Conservation (phyloP, 1,140 invertebrate species). For the Daktulosphaira vitifoliae region DNA sequence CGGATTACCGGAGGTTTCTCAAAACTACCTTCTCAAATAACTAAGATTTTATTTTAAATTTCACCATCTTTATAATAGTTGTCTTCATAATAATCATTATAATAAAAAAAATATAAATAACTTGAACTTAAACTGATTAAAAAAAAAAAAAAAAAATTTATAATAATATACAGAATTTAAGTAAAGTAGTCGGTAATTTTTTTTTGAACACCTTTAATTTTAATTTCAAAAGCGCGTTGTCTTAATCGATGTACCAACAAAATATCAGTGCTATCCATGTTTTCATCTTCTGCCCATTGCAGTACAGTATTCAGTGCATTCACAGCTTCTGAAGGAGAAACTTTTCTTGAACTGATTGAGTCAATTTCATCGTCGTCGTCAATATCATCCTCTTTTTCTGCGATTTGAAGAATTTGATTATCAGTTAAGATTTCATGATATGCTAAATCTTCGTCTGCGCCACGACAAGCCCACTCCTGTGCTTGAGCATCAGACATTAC, state of each 20-base stretch:
- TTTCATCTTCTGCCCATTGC: background rate
- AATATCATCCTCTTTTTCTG: background rate
- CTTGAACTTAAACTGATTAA: no score
- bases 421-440: conserved; percentile 4
- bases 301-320: background rate
- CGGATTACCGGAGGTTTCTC: no score
- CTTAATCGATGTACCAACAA: conserved; percentile 3
- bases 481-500: background rate
- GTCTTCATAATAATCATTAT: no score
- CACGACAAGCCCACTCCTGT: background rate
- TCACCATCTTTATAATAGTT: no score
- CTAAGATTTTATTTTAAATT: no score
- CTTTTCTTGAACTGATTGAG: background rate
- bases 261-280: background rate
- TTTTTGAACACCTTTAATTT: background rate
- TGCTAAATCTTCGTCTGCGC: background rate
- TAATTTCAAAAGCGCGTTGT: background rate
- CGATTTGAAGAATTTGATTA: conserved; percentile 1
- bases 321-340: conserved; percentile 4
- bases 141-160: background rate
- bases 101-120: no score
- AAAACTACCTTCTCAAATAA: no score
- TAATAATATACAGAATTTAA: background rate
- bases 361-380: background rate
- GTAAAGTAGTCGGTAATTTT: background rate